Evolutionary conservation across 2,888 invertebrate genomes (phyloP), one percentile per base, ranked within the genome.

Genomic region (Rhingia campestris): DNA sequence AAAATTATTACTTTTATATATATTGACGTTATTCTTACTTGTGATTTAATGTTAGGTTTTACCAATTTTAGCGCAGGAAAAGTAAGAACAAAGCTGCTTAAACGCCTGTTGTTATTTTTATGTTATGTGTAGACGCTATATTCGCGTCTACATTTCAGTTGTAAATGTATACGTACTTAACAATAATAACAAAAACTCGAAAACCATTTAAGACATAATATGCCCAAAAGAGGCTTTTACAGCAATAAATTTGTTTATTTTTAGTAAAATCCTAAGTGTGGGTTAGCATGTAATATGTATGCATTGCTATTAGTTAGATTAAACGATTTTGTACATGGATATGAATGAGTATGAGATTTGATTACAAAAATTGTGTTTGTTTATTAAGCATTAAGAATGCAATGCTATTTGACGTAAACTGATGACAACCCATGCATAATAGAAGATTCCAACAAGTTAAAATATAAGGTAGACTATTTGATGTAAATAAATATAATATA

Each of bases 401-500:
- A 5, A 35, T 12, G 35, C 6, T 41, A 6, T n/a, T 14, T 59
- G 22, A 58, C 9, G 37, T 54, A 37, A 37, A 54, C 37, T 54
- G 37, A 35, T 54, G 54, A 14, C 51, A 22, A 53, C 47, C 69
- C 69, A 69, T 67, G 39, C 69, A 74, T 41, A 54, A 53, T 32
- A 7, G 53, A 67, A 67, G 45, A 75, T 0, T 53, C 7, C 67
- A 53, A 67, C 35, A 67, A 37, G 67, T 53, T 37, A 35, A 69
- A 61, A 45, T 45, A 33, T 35, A 47, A 49, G 53, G 76, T 43
- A 76, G 54, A 47, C 2, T 58, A 47, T 69, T 58, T 70, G 63
- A 63, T 63, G 63, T 63, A 61, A 61, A 49, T 77, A 64, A 41
- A 47, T 51, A 70, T 58, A 70, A 22, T 22, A 2, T 22, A 22